These are phyloP conservation scores for Caenorhabditis wallacei DNA, from an alignment of 2,888 invertebrate genomes.

Conservation along the genomic window DNA sequence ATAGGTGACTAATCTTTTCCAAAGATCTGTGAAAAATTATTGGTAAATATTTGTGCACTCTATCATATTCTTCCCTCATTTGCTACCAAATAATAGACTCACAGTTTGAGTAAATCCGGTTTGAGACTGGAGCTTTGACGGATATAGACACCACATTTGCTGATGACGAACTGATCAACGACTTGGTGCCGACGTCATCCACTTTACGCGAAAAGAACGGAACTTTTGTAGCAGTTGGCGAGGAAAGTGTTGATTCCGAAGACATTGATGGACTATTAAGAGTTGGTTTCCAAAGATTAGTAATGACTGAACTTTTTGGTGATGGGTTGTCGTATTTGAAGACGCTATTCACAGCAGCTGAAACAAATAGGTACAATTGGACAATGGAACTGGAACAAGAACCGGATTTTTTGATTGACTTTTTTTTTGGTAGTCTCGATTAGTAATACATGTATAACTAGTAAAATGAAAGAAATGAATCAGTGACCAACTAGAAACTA, in stretches of 20 bases:
- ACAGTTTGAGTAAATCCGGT: slow-evolving; percentile 62
- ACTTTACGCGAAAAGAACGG: slow-evolving; percentile 56
- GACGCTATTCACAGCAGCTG: slow-evolving; percentile 58
- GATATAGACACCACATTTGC: slow-evolving; percentile 62
- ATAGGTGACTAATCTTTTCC: neutral
- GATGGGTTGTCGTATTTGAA: slow-evolving; percentile 61
- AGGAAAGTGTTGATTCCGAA: slow-evolving; percentile 34
- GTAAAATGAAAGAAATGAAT: neutral
- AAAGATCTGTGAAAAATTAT: slow-evolving; percentile 18
- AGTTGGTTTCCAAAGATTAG: slow-evolving; percentile 55
- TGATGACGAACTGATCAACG: slow-evolving; percentile 46
- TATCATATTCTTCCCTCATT: slow-evolving; percentile 9
- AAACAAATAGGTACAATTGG: slow-evolving; percentile 14
- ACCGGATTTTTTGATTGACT: neutral
- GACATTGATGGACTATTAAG: slow-evolving; percentile 45
- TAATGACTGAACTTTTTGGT: slow-evolving; percentile 38
- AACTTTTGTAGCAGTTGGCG: slow-evolving; percentile 47
- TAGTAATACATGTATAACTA: neutral
- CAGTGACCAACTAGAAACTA: no score
- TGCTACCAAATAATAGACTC: slow-evolving; percentile 43
- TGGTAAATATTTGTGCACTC: slow-evolving; percentile 60
- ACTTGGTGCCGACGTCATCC: slow-evolving; percentile 60
- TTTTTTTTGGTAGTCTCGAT: neutral
- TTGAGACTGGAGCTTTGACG: slow-evolving; percentile 55
- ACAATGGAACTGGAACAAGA: slow-evolving; percentile 15